These are phyloP conservation scores for Lates calcarifer DNA, from an alignment of 2,113 vertebrate species.

Conservation along the genomic window DNA sequence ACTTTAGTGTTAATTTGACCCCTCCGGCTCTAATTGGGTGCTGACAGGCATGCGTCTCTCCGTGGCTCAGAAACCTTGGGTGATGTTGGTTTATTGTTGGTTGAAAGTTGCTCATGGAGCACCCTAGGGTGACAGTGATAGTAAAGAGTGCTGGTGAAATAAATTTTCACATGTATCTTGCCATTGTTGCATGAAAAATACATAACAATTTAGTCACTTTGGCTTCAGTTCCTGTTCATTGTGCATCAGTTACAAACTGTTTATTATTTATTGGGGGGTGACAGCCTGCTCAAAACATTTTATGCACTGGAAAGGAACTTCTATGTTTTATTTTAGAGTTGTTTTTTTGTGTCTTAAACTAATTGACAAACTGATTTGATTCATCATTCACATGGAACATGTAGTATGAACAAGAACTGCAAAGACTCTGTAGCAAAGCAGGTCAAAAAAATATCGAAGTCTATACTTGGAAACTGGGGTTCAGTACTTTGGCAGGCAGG, in stretches of 20 bases:
- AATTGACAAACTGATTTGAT: not conserved
- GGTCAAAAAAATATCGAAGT: too few species aligned
- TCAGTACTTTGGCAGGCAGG: too few species aligned
- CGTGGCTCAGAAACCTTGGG: constrained; percentile 30
- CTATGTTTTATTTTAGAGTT: not conserved
- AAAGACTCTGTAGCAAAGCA: too few species aligned
- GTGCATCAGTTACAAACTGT: not conserved
- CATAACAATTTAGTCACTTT: not conserved
- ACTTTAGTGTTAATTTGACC: constrained; percentile 69
- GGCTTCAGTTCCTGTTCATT: not conserved
- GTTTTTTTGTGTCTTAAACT: not conserved
- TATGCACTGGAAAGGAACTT: not conserved
- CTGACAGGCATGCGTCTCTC: constrained; percentile 61
- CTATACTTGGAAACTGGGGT: too few species aligned
- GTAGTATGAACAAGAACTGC: too few species aligned
- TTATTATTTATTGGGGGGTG: not conserved
- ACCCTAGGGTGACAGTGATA: constrained; percentile 29
- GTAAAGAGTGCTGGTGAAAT: constrained; percentile 25
- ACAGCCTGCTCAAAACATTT: not conserved
- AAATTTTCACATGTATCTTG: constrained; percentile 19
- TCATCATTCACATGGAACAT: not conserved
- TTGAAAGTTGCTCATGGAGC: constrained; percentile 25
- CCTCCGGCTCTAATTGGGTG: constrained; percentile 69
- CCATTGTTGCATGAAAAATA: constrained; percentile 12
- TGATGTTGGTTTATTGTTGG: constrained; percentile 45